Percentiles rank a stretch among this genome's conserved stretches.
phyloP scores from a whole-genome alignment of 2,113 vertebrate genomes.

The Eulemur rufifrons region DNA sequence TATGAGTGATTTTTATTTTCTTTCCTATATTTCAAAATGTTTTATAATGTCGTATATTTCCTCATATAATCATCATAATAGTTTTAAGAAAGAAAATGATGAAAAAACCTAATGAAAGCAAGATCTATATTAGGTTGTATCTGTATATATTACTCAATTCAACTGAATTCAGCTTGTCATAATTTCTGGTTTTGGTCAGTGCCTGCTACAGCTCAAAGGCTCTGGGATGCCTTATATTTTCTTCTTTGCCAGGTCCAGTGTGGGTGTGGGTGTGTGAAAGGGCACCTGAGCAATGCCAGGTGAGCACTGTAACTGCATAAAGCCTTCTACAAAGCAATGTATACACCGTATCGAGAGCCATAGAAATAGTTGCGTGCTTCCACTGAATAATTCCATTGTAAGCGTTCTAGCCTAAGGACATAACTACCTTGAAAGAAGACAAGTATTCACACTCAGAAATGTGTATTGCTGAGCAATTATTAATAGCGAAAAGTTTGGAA shows the following conservation, averaged over 20 bases:
- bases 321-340: background rate
- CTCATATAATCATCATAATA: background rate
- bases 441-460: background rate
- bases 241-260: rapidly evolving
- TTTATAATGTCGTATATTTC: background rate
- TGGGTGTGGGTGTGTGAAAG: background rate
- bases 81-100: background rate
- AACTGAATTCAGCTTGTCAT: background rate
- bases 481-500: background rate
- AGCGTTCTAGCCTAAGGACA: background rate
- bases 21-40: background rate
- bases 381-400: background rate
- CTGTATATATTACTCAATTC: background rate
- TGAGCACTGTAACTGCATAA: background rate
- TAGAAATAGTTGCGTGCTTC: background rate
- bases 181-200: background rate
- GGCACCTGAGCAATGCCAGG: background rate
- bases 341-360: background rate
- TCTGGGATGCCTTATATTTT: background rate
- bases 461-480: background rate
- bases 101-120: background rate
- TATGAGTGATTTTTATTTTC: background rate
- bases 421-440: background rate
- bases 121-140: background rate
- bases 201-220: too few species aligned